Percentiles rank a stretch among this genome's conserved stretches.
Conservation (phyloP, 2,113 vertebrate species). For the Camelus bactrianus region DNA sequence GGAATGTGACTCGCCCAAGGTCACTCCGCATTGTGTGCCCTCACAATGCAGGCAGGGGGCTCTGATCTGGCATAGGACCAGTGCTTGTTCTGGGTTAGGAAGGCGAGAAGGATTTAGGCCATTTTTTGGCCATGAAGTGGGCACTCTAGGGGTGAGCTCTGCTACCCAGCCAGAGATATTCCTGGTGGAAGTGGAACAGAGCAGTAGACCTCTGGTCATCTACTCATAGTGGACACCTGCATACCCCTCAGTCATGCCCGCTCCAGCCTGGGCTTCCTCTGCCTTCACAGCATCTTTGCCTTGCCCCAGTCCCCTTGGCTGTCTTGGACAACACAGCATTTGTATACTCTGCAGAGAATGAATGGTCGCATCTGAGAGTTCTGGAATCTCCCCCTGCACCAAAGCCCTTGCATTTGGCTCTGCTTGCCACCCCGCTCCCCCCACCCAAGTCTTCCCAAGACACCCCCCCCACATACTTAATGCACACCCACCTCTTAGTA, state of each 20-base stretch:
- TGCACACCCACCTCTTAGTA: constrained; percentile 53
- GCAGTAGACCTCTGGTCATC: neutral
- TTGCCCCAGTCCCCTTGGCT: neutral
- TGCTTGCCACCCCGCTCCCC: neutral
- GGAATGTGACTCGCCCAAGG: constrained; percentile 79
- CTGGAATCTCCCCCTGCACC: constrained; percentile 21
- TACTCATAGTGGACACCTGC: neutral
- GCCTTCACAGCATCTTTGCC: neutral
- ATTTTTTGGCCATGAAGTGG: neutral
- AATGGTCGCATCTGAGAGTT: neutral
- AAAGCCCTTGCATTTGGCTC: neutral
- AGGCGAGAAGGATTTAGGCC: neutral
- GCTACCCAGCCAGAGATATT: neutral
- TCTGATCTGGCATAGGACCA: neutral
- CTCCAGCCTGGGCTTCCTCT: neutral
- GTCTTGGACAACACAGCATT: neutral
- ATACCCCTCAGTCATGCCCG: neutral
- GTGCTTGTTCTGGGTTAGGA: neutral
- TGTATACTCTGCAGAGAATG: neutral
- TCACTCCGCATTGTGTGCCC: constrained; percentile 62
- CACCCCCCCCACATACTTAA: neutral
- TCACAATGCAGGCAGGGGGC: neutral
- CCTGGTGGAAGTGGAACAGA: neutral
- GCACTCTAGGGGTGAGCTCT: neutral
- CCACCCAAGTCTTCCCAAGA: neutral